A percentile compares a stretch with the other conserved stretches of the same genome.
These are phyloP conservation scores for Drosophila asahinai DNA, from an alignment of 1,140 invertebrate genomes.

Conservation along the genomic window DNA sequence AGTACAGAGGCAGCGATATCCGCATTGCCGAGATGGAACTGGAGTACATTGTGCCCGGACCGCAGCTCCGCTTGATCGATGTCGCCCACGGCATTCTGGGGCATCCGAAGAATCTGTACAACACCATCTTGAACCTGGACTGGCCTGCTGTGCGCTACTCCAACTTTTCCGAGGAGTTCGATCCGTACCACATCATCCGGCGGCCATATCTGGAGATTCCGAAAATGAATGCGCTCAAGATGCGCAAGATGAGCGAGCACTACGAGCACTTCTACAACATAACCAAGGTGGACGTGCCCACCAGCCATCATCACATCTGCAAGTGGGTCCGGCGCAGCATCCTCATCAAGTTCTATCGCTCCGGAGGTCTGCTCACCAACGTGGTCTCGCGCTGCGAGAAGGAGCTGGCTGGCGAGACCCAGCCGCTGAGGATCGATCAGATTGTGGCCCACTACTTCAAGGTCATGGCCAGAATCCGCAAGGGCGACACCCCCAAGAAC, in stretches of 20 bases:
- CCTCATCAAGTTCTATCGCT: constrained; percentile 49
- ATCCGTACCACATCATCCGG: constrained; percentile 69
- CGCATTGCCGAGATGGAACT: constrained; percentile 70
- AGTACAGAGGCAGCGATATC: constrained; percentile 70
- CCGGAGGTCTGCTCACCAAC: constrained; percentile 56
- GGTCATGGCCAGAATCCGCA: constrained; percentile 35
- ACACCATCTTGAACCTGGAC: constrained; percentile 62
- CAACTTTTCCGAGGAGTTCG: constrained; percentile 62
- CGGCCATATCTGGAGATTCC: constrained; percentile 64
- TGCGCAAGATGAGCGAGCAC: constrained; percentile 25
- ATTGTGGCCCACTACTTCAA: constrained; percentile 66
- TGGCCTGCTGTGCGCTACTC: constrained; percentile 61
- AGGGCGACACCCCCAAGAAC: background rate
- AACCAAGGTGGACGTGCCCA: constrained; percentile 3
- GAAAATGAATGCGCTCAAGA: constrained; percentile 38
- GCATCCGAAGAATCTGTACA: constrained; percentile 69
- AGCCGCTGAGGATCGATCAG: constrained; percentile 24
- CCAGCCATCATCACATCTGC: constrained; percentile 11
- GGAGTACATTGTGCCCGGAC: constrained; percentile 73
- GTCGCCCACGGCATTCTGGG: constrained; percentile 74
- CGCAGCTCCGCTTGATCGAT: constrained; percentile 71
- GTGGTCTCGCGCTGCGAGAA: constrained; percentile 48
- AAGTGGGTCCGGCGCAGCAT: constrained; percentile 60
- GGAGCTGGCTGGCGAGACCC: constrained; percentile 31
- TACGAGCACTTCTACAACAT: constrained; percentile 55